These are phyloP conservation scores for Philhelius pedissequus DNA, from an alignment of 2,888 invertebrate genomes.

Conservation along the genomic window DNA sequence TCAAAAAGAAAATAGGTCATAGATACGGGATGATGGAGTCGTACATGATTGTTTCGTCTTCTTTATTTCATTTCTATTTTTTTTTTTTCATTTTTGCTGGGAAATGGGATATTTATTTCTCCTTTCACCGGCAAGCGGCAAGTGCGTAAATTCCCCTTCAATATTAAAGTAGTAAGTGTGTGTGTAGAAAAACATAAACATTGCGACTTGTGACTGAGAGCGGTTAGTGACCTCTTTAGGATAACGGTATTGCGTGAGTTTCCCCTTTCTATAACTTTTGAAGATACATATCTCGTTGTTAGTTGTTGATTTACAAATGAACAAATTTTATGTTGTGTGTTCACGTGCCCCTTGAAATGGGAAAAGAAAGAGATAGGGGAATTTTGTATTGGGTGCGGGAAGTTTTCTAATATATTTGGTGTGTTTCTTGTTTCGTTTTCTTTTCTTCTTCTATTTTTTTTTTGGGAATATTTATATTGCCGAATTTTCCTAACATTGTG, in stretches of 20 bases:
- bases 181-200: conserved; percentile 19
- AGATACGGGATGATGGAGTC: conserved; percentile 63
- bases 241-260: conserved; percentile 55
- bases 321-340: conserved; percentile 62
- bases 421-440: not conserved
- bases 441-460: not conserved
- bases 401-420: not conserved
- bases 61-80: not conserved
- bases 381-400: conserved; percentile 23
- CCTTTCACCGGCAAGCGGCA: conserved; percentile 45
- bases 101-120: conserved; percentile 42
- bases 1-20: conserved; percentile 74
- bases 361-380: conserved; percentile 23
- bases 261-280: conserved; percentile 6
- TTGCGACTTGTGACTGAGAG: no score
- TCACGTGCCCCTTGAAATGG: conserved; percentile 16
- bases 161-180: not conserved
- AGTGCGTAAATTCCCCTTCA: conserved; percentile 54
- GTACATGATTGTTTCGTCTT: conserved; percentile 7
- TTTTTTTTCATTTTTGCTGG: not conserved
- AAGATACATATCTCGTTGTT: not conserved
- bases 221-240: conserved; percentile 62
- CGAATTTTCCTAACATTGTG: conserved; percentile 61
- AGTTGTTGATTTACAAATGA: conserved; percentile 19
- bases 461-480: conserved; percentile 37